phyloP scores from a whole-genome alignment of 37 sponge, comb jelly and placozoan genomes.

The Corticium candelabrum region DNA sequence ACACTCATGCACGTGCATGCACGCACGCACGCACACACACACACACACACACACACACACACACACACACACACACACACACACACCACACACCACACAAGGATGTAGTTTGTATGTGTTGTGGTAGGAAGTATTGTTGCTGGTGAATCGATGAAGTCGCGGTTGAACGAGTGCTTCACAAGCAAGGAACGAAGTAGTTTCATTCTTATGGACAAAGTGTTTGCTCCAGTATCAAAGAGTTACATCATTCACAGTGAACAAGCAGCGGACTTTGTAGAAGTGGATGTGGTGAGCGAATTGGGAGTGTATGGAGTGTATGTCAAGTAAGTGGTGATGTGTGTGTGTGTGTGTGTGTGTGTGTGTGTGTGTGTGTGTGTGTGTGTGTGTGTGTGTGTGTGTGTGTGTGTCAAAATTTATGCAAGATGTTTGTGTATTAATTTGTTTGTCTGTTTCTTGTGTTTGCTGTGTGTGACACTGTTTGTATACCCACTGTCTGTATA shows the following conservation, averaged over 20 bases:
- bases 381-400: conserved; percentile 8
- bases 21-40: background rate
- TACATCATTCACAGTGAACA: background rate
- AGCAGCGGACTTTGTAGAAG: background rate
- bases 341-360: conserved; percentile 9
- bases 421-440: too few relatives aligned
- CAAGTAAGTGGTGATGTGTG: background rate
- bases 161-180: background rate
- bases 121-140: background rate
- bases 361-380: conserved; percentile 9
- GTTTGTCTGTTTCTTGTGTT: too few relatives aligned
- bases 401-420: too few relatives aligned
- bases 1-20: background rate
- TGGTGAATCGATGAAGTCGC: background rate
- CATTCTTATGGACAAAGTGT: background rate
- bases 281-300: background rate
- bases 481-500: too few relatives aligned
- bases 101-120: background rate
- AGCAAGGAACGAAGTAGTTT: background rate
- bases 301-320: background rate
- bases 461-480: background rate
- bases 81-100: too few relatives aligned
- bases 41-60: background rate
- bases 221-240: background rate
- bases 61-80: background rate